Percentiles rank a stretch among this genome's conserved stretches.
These are phyloP conservation scores for Odontophorus gujanensis DNA, from an alignment of 2,113 vertebrate species.

Conservation along the genomic window DNA sequence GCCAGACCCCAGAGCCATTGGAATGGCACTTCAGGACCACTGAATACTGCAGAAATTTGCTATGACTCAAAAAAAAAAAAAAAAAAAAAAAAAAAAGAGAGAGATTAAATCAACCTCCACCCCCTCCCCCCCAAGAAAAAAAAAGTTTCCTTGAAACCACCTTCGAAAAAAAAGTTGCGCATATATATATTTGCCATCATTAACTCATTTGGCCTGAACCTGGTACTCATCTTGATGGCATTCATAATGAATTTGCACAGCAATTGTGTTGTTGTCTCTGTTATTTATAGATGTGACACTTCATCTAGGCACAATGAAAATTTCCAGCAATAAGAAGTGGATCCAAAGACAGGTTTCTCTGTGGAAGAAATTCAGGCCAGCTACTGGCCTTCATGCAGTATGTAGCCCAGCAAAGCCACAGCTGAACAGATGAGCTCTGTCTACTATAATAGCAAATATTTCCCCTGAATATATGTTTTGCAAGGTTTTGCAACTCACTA, in stretches of 20 bases:
- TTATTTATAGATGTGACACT: background rate
- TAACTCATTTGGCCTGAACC: background rate
- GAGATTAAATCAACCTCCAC: too few species aligned
- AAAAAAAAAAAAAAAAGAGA: background rate
- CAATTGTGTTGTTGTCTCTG: background rate
- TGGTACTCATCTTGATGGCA: background rate
- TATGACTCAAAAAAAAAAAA: background rate
- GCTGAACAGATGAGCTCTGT: constrained; percentile 22
- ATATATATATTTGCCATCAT: background rate
- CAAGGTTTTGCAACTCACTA: background rate
- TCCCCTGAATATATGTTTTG: constrained; percentile 1
- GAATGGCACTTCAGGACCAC: accelerated
- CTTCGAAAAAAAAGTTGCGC: background rate
- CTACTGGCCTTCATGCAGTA: constrained; percentile 4
- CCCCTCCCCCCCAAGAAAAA: too few species aligned
- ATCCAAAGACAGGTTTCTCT: constrained; percentile 2
- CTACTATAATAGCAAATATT: constrained; percentile 15
- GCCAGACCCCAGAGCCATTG: background rate
- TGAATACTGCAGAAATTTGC: background rate
- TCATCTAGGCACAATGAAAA: constrained; percentile 32
- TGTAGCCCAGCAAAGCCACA: background rate
- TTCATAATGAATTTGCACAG: background rate
- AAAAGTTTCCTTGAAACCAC: accelerated
- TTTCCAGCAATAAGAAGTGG: constrained; percentile 34
- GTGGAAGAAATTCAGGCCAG: background rate